A percentile compares a stretch with the other conserved stretches of the same genome.
Conservation (phyloP, 1,140 invertebrate genomes). For the Bombus fervidus region DNA sequence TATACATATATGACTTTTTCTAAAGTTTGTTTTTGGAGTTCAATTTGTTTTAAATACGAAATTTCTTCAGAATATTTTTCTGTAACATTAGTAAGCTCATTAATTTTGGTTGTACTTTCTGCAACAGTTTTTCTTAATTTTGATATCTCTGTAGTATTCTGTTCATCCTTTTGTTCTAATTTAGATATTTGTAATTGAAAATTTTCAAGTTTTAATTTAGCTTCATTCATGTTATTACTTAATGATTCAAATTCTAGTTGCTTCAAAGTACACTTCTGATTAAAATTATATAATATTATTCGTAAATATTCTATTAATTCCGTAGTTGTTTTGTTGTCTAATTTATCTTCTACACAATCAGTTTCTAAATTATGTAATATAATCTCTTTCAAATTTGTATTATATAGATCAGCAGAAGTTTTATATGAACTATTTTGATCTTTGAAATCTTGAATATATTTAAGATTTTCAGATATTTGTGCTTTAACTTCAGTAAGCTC, state of each 20-base stretch:
- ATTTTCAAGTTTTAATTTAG: not conserved
- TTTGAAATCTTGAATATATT: constrained; percentile 40
- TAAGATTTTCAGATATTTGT: constrained; percentile 32
- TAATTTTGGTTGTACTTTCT: constrained; percentile 24
- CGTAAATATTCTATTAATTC: constrained; percentile 36
- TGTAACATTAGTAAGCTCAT: constrained; percentile 32
- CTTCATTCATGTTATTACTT: constrained; percentile 32
- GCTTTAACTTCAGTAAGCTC: constrained; percentile 24
- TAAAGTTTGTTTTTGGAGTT: constrained; percentile 50
- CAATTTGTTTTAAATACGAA: constrained; percentile 34
- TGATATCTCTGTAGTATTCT: constrained; percentile 27
- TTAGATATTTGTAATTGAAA: constrained; percentile 33
- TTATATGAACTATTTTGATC: constrained; percentile 43
- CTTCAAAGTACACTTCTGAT: constrained; percentile 5
- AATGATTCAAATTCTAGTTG: constrained; percentile 31
- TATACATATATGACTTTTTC: constrained; percentile 45
- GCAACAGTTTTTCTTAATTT: constrained; percentile 17
- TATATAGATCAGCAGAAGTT: constrained; percentile 30
- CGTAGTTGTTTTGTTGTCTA: constrained; percentile 32
- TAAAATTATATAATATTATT: constrained; percentile 33
- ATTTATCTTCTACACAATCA: constrained; percentile 21
- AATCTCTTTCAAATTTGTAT: constrained; percentile 39
- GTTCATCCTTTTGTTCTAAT: constrained; percentile 57
- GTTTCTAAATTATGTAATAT: constrained; percentile 5
- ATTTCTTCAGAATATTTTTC: constrained; percentile 39